phyloP scores from a whole-genome alignment of 2,888 invertebrate genomes.

The Folsomia manolachei region DNA sequence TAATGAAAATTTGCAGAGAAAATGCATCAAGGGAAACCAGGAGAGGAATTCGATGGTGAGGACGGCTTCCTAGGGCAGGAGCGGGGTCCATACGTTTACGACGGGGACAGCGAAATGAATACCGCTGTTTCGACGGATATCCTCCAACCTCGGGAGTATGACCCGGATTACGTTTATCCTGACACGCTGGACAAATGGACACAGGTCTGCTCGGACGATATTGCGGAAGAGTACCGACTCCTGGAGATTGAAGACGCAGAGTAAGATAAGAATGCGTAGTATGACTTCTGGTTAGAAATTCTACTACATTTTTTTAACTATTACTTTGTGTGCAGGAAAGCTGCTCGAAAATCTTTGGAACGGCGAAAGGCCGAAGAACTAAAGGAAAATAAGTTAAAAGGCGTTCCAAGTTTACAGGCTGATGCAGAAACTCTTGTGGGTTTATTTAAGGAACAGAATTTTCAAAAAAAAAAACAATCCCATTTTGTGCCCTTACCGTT shows the following conservation, averaged over 20 bases:
- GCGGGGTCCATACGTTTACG: neutral
- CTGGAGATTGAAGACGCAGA: neutral
- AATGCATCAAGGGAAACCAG: too few relatives aligned
- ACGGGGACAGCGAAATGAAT: neutral
- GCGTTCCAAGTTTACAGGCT: neutral
- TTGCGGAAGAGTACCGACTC: neutral
- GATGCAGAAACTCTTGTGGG: constrained; percentile 7
- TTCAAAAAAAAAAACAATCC: too few relatives aligned
- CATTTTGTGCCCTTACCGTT: too few relatives aligned
- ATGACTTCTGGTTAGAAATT: neutral
- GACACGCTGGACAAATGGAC: neutral
- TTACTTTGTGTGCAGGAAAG: too few relatives aligned
- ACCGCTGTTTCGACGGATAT: constrained; percentile 1
- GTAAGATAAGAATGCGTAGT: neutral
- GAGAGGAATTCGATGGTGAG: too few relatives aligned
- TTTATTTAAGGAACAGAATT: too few relatives aligned
- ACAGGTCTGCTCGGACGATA: neutral
- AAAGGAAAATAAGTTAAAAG: neutral
- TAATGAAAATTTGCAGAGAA: neutral
- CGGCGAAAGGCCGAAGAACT: neutral
- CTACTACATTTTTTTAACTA: neutral
- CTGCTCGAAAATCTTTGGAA: too few relatives aligned
- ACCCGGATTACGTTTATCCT: neutral
- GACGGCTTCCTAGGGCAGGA: too few relatives aligned
- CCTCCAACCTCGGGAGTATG: neutral